Conservation (phyloP, 2,797 vertebrate species). For the Pogoniulus pusillus region DNA sequence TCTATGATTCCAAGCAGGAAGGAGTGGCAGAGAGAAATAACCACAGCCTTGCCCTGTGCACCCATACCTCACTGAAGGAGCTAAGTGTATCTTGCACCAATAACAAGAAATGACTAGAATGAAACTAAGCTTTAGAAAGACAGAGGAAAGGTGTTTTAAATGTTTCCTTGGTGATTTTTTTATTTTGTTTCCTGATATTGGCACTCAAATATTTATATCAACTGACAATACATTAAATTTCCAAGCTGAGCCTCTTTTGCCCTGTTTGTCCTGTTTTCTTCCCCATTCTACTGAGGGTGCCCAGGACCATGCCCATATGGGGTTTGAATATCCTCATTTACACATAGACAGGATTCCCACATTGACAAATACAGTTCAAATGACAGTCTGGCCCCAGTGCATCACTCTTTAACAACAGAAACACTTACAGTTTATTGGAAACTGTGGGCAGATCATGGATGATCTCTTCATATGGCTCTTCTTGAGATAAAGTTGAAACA, state of each 20-base stretch:
- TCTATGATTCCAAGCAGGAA: too few relatives aligned
- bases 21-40: not conserved
- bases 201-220: not conserved
- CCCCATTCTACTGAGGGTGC: not conserved
- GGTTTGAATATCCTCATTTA: not conserved
- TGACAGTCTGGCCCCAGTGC: not conserved
- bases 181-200: not conserved
- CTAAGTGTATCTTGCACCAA: not conserved
- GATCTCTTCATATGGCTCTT: conserved; percentile 85
- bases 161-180: not conserved
- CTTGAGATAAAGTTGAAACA: conserved; percentile 68
- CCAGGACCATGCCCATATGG: not conserved
- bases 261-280: not conserved
- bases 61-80: not conserved
- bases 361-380: not conserved
- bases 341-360: not conserved
- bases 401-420: not conserved
- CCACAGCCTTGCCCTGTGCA: not conserved
- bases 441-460: conserved; percentile 78
- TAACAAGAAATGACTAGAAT: not conserved
- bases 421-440: conserved; percentile 87
- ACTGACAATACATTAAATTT: not conserved
- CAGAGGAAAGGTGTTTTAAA: not conserved
- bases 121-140: not conserved
- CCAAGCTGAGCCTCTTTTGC: not conserved